Conservation (phyloP, 2,888 invertebrate species). For the Rhorus exstirpatorius region DNA sequence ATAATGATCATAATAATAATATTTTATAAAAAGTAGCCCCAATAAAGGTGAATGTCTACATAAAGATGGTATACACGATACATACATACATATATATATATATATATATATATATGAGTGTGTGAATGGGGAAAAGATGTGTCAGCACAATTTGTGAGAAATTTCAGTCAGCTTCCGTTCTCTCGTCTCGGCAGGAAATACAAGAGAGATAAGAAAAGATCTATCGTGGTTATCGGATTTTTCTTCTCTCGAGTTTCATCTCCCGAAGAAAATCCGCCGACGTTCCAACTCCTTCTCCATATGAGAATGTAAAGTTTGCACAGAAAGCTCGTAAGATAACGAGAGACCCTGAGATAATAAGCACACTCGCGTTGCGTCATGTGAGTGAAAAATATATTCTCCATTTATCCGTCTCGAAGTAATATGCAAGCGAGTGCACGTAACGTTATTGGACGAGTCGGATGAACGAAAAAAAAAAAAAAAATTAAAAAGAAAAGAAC, state of each 20-base stretch:
- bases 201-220: constrained; percentile 48
- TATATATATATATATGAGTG: background rate
- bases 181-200: constrained; percentile 30
- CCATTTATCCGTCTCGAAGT: constrained; percentile 5
- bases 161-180: constrained; percentile 51
- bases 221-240: constrained; percentile 47
- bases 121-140: constrained; percentile 24
- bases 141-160: constrained; percentile 43
- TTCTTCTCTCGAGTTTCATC: background rate
- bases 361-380: constrained; percentile 27
- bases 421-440: background rate
- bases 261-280: background rate
- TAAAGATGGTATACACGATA: background rate
- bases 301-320: no score
- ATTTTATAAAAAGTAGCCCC: background rate
- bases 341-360: no score
- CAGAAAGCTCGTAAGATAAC: no score
- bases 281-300: no score
- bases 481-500: no score
- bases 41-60: background rate
- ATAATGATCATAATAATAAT: constrained; percentile 4
- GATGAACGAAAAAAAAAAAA: constrained; percentile 9
- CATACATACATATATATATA: background rate
- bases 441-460: constrained; percentile 17
- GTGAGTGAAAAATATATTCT: background rate